Base-by-base conservation (phyloP, 2,797 vertebrate species). In the Sphenopsis melanotis region DNA sequence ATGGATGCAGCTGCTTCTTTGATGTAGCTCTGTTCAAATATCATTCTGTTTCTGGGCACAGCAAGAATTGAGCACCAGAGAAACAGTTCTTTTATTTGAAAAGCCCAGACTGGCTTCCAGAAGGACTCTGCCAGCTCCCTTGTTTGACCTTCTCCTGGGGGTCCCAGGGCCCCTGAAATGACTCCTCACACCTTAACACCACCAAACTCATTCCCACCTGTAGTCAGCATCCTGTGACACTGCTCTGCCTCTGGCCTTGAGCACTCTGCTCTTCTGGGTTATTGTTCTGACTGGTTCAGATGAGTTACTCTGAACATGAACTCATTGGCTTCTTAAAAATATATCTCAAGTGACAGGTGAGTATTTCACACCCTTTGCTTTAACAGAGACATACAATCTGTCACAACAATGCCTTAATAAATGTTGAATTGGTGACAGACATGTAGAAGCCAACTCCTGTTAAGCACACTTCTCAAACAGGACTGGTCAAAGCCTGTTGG, bases 361-460 rank as follows among this genome's bases (percentile, higher is more conserved):
- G 41, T 76, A 81, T 89, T 95, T 94, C 92, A 89, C 91, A 86
- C 93, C 77, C 79, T 81, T 75, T 71, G 30, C 61, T 81, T 86
- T 65, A 80, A 83, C 0, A 0, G 63, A 74, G 53, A 36, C 0
- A 0, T 44, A 52, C 87, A 88, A 78, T 81, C 84, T 93, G 91
- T 92, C 96, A 95, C 94, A 91, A 81, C 82, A 78, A 78, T 76
- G 72, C 82, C 55, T 68, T 83, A 61, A 86, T 83, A 83, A 75
- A 91, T 65, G 87, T 71, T 89, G 75, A 93, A 61, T 16, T 53
- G 61, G 89, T 91, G 95, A 93, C 95, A 95, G 77, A 76, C 59
- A 17, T 0, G 0, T 17, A 87, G 64, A 89, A 91, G 71, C 75
- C 68, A 85, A 34, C 42, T 39, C 75, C 17, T 8, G 32, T 77